Percentiles rank a stretch among this genome's conserved stretches.
These are phyloP conservation scores for Silurus meridionalis DNA, from an alignment of 2,113 vertebrate genomes.

Conservation along the genomic window DNA sequence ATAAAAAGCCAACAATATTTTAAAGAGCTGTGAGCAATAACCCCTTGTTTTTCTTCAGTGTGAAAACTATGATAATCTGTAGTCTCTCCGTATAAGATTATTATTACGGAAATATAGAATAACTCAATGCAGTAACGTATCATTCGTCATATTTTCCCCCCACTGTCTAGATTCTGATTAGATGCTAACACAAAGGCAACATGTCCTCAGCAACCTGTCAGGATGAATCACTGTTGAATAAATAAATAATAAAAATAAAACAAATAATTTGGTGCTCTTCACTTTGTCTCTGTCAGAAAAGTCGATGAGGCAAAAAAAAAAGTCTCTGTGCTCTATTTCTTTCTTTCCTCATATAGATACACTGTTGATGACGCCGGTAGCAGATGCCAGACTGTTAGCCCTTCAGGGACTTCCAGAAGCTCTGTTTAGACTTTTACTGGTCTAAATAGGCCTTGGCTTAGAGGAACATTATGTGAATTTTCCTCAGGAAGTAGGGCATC, in stretches of 20 bases:
- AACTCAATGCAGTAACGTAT: neutral
- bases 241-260: constrained; percentile 19
- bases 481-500: neutral
- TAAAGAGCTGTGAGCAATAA: neutral
- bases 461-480: constrained; percentile 20
- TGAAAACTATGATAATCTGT: neutral
- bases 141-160: constrained; percentile 33
- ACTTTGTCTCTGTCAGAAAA: constrained; percentile 36
- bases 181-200: constrained; percentile 48
- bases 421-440: neutral
- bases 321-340: constrained; percentile 10
- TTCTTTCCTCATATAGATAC: constrained; percentile 34
- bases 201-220: constrained; percentile 45
- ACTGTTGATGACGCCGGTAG: constrained; percentile 27
- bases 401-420: constrained; percentile 25
- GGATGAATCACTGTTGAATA: constrained; percentile 44
- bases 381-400: constrained; percentile 32
- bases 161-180: constrained; percentile 32
- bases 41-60: neutral
- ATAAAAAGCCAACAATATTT: neutral
- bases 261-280: constrained; percentile 35
- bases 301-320: constrained; percentile 20
- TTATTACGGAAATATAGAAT: neutral
- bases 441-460: constrained; percentile 41
- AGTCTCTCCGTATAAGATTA: neutral